Evolutionary conservation across 53 echinoderm and acorn worm genomes (phyloP).

Genomic region (Astropecten irregularis): DNA sequence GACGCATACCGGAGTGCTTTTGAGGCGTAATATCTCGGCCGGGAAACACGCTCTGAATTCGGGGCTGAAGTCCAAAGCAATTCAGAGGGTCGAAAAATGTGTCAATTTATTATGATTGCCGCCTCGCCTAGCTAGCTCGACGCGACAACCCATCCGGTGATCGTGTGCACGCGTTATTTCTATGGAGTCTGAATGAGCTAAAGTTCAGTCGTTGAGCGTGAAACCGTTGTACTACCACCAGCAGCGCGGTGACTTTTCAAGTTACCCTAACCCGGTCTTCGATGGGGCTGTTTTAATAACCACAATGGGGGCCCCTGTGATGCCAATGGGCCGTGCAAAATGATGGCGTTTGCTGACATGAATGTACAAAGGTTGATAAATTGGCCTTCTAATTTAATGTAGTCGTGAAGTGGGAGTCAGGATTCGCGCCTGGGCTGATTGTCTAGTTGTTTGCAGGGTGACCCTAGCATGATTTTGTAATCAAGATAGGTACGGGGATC

Average conservation of each 20-base stretch:
- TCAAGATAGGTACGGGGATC: no score
- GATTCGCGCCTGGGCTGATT: no score
- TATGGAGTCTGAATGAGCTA: no score
- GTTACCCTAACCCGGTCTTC: no score
- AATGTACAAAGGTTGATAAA: slow-evolving; percentile 10
- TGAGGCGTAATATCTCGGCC: slow-evolving; percentile 1
- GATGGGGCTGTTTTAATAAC: neutral
- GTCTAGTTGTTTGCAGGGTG: no score
- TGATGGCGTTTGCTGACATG: neutral
- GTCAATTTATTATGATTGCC: slow-evolving; percentile 54
- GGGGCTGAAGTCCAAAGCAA: slow-evolving; percentile 46
- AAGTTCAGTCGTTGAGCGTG: slow-evolving; percentile 39
- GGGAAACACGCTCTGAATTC: slow-evolving; percentile 20
- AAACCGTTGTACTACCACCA: neutral
- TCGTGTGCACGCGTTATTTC: slow-evolving; percentile 26
- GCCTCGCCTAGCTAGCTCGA: no score
- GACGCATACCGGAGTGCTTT: neutral
- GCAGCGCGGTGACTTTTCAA: no score
- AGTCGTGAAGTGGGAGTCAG: no score
- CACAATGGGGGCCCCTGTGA: neutral
- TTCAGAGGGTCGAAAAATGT: slow-evolving; percentile 30
- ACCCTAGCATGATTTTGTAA: no score
- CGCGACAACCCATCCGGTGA: slow-evolving; percentile 25
- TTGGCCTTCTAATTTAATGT: slow-evolving; percentile 18
- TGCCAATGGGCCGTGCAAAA: neutral